Evolutionary conservation across 1,140 invertebrate species (phyloP), one percentile per base, ranked within the genome.

Genomic region (Augochlora pura): DNA sequence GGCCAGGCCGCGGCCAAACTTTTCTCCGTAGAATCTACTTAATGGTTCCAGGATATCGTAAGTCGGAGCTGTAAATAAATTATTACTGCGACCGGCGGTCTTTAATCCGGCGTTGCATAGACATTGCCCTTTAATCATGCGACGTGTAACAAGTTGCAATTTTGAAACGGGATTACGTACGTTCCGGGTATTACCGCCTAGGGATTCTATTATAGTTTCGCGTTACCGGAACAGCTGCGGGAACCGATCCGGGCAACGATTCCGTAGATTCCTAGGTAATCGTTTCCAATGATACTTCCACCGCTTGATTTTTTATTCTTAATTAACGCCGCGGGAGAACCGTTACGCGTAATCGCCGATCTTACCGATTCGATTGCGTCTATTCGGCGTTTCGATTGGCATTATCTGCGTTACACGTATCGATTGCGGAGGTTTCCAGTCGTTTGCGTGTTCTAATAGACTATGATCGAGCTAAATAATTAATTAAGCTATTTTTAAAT

Each of bases 51-150:
- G 77, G 77, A 79, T 84, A 73, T 77, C 70, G 70, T 83, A 78
- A 86, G 72, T 77, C 73, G 69, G 32, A 23, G 64, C 69, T 67
- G 83, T 77, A 82, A 83, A 82, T 86, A 86, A 86, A 86, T 86
- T 86, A 86, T 86, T 85, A 73, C 77, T 71, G 71, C 79, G 63
- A 32, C 60, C 59, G 73, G 60, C 46, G 68, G 83, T 77, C 65
- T 68, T 78, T 79, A 80, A 84, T 84, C 77, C 57, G 64, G 62
- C 68, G 52, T 57, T 57, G 74, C 72, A 46, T 66, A 74, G 80
- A 77, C 81, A 57, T 65, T 49, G 57, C 72, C 77, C 77, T 79
- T 79, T 73, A 79, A 73, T 74, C 77, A 66, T 49, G 66, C 76
- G 76, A 78, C 67, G 76, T 32, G 68, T 63, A 54, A 72, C 74